Evolutionary conservation across 2,888 invertebrate genomes (phyloP).

Genomic region (Pocota personata): DNA sequence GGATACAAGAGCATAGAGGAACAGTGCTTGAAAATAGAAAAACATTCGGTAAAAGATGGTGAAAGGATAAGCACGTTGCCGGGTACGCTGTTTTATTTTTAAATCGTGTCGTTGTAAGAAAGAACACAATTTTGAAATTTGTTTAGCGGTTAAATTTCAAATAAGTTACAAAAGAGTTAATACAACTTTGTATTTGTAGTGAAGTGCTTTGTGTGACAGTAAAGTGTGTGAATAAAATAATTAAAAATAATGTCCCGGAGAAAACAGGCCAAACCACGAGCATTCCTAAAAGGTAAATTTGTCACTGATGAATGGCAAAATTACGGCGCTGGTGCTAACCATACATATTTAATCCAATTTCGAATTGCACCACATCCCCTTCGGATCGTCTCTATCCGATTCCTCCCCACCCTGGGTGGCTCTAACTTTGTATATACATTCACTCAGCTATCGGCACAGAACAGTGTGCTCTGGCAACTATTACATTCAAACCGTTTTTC

Average conservation of each 20-base stretch:
- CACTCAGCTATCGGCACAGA: constrained; percentile 49
- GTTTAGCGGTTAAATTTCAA: background rate
- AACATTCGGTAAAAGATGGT: constrained; percentile 79
- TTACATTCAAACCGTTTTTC: constrained; percentile 72
- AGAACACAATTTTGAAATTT: background rate
- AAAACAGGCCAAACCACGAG: constrained; percentile 89
- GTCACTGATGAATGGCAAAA: constrained; percentile 64
- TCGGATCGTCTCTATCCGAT: constrained; percentile 52
- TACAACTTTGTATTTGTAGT: background rate
- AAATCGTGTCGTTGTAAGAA: constrained; percentile 23
- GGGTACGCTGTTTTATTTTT: constrained; percentile 24
- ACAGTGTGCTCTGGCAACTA: constrained; percentile 61
- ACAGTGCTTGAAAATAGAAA: constrained; percentile 42
- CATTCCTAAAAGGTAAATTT: constrained; percentile 85
- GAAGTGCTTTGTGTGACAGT: constrained; percentile 12
- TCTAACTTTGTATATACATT: constrained; percentile 58
- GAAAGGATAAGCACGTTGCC: constrained; percentile 79
- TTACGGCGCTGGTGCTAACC: constrained; percentile 67
- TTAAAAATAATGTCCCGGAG: constrained; percentile 85
- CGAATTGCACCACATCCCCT: constrained; percentile 79
- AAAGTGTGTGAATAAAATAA: background rate
- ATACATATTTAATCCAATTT: constrained; percentile 82
- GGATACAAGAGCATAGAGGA: constrained; percentile 32
- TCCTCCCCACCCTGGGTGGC: constrained; percentile 49
- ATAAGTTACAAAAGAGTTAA: background rate